Evolutionary conservation across 2,797 vertebrate species (phyloP), one percentile per base, ranked within the genome.

Genomic region (Premnoplex brunnescens): DNA sequence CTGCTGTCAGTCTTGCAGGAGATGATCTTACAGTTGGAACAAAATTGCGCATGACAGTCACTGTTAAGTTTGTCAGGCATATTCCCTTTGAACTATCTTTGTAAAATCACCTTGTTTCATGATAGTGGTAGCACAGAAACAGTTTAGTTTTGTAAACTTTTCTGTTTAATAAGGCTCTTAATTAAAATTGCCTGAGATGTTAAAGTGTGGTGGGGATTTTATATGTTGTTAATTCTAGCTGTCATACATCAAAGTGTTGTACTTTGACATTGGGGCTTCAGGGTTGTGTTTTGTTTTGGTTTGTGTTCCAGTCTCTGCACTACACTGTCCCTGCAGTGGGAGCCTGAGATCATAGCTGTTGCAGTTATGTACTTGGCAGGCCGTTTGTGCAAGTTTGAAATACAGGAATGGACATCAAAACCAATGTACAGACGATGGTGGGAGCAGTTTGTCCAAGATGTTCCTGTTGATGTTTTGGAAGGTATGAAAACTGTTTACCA

Each of bases 361-460:
- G 99, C 99, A 1, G 99, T 99, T 84, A 99, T 99, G 99, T 99
- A 99, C 89, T 97, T 99, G 60, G 99, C 99, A 2, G 99, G 99
- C 18, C 99, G 99, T 24, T 97, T 99, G 85, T 99, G 99, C 87
- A 99, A 99, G 94, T 99, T 99, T 73, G 99, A 99, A 96, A 99
- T 99, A 92, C 99, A 99, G 95, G 99, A 99, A 86, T 99, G 99
- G 99, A 99, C 99, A 3, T 98, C 98, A 51, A 99, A 99, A 93
- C 99, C 99, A 91, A 99, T 99, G 23, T 99, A 99, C 9, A 98
- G 99, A 36, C 98, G 99, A 49, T 99, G 99, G 99, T 99, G 99
- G 99, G 99, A 99, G 93, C 99, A 99, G 96, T 99, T 99, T 96
- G 99, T 99, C 37, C 99, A 99, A 88, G 99, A 99, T 9, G 99